Percentiles rank a stretch among this genome's conserved stretches.
Conservation (phyloP, 2,797 vertebrate species). For the Crenichthys baileyi region DNA sequence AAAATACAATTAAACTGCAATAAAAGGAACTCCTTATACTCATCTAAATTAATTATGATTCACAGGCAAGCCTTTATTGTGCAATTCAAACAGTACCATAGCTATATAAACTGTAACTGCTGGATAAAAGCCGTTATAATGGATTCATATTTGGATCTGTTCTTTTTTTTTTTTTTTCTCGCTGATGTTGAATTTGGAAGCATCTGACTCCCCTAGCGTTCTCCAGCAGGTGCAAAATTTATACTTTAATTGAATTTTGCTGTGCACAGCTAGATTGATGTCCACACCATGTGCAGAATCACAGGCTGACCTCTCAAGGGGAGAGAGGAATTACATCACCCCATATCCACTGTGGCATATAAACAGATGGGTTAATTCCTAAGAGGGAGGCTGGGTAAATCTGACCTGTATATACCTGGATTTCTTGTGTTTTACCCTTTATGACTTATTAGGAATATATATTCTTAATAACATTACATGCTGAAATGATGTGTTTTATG, state of each 20-base stretch:
- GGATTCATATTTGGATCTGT: slow-evolving; percentile 37
- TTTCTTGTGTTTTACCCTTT: neutral
- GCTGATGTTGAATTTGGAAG: slow-evolving; percentile 50
- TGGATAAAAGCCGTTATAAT: slow-evolving; percentile 30
- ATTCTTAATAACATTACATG: neutral
- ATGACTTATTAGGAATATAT: neutral
- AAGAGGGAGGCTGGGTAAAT: slow-evolving; percentile 34
- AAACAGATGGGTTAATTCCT: slow-evolving; percentile 64
- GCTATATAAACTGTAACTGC: slow-evolving; percentile 26
- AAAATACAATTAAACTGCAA: slow-evolving; percentile 24
- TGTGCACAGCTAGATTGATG: slow-evolving; percentile 50
- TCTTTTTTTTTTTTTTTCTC: slow-evolving; percentile 4
- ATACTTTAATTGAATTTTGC: slow-evolving; percentile 54
- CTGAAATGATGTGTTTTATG: neutral
- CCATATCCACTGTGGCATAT: slow-evolving; percentile 56
- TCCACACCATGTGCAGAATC: slow-evolving; percentile 57
- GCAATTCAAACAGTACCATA: slow-evolving; percentile 36
- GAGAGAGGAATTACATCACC: slow-evolving; percentile 59
- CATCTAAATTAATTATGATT: slow-evolving; percentile 48
- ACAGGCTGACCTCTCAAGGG: slow-evolving; percentile 62
- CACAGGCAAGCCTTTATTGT: slow-evolving; percentile 29
- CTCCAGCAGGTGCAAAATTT: slow-evolving; percentile 51
- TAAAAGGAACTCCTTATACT: slow-evolving; percentile 28
- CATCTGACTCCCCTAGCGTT: slow-evolving; percentile 10
- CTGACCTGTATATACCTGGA: slow-evolving; percentile 32